Conservation (phyloP, 2,888 invertebrate genomes). For the Eucera pruinosa region DNA sequence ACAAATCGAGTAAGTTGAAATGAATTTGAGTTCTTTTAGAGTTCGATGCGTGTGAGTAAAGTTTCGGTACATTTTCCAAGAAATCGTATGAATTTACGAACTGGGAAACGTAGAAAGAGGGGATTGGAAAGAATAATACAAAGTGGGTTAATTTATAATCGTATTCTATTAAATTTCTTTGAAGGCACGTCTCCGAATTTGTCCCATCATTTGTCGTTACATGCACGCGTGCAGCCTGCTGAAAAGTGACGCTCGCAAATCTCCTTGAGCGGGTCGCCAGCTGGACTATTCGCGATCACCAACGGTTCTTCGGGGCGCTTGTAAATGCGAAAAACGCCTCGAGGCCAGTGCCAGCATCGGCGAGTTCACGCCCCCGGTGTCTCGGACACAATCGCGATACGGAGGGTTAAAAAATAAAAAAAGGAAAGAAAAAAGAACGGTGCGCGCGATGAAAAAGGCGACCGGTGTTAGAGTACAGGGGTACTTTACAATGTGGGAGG, state of each 20-base stretch:
- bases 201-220: too few relatives aligned
- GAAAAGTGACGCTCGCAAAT: constrained; percentile 17
- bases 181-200: too few relatives aligned
- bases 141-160: too few relatives aligned
- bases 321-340: constrained; percentile 73
- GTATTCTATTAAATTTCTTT: too few relatives aligned
- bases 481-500: constrained; percentile 78
- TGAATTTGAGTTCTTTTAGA: too few relatives aligned
- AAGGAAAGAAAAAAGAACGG: constrained; percentile 46
- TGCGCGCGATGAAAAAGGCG: constrained; percentile 68
- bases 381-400: constrained; percentile 75
- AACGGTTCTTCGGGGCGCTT: constrained; percentile 66
- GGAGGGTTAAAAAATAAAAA: constrained; percentile 37
- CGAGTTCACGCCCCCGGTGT: constrained; percentile 78
- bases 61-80: too few relatives aligned
- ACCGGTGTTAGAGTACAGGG: constrained; percentile 63
- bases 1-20: too few relatives aligned
- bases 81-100: too few relatives aligned
- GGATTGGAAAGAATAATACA: too few relatives aligned
- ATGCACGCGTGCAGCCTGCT: background rate
- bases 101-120: too few relatives aligned
- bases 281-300: constrained; percentile 53
- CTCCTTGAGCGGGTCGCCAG: constrained; percentile 54
- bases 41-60: too few relatives aligned
- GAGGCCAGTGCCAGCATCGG: constrained; percentile 69